phyloP scores from a whole-genome alignment of 2,888 invertebrate species.

The Eurois occulta region DNA sequence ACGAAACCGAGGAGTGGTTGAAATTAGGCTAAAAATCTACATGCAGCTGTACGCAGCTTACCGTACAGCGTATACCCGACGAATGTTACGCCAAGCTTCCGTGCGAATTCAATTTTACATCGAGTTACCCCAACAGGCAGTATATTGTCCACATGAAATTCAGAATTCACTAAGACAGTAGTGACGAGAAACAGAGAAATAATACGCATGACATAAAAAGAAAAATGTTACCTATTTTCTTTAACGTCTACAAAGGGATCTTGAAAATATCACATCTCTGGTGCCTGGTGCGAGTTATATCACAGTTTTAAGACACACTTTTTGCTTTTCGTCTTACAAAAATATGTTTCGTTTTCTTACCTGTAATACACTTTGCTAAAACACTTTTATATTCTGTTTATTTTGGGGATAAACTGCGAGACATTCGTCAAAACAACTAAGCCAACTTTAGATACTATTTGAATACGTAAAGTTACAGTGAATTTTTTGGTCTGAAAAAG shows the following conservation, averaged over 20 bases:
- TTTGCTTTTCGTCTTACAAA: slow-evolving; percentile 57
- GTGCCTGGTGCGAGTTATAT: slow-evolving; percentile 67
- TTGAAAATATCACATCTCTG: slow-evolving; percentile 70
- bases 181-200: slow-evolving; percentile 62
- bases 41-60: slow-evolving; percentile 38
- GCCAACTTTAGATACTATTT: slow-evolving; percentile 37
- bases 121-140: slow-evolving; percentile 7
- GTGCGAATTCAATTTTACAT: slow-evolving; percentile 22
- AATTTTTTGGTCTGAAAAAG: slow-evolving; percentile 44
- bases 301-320: slow-evolving; percentile 66
- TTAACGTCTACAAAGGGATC: slow-evolving; percentile 68
- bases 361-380: slow-evolving; percentile 42
- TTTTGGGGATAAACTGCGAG: slow-evolving; percentile 35
- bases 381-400: slow-evolving; percentile 41
- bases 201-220: slow-evolving; percentile 65
- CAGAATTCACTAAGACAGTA: slow-evolving; percentile 52
- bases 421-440: slow-evolving; percentile 46
- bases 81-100: slow-evolving; percentile 9
- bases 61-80: slow-evolving; percentile 1
- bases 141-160: slow-evolving; percentile 17
- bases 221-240: slow-evolving; percentile 71
- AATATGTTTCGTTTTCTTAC: slow-evolving; percentile 55
- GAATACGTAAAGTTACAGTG: slow-evolving; percentile 41
- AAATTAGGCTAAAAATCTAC: slow-evolving; percentile 61
- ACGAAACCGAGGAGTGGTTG: slow-evolving; percentile 56